Evolutionary conservation across 2,797 vertebrate species (phyloP), one percentile per base, ranked within the genome.

Genomic region (Hybognathus amarus): DNA sequence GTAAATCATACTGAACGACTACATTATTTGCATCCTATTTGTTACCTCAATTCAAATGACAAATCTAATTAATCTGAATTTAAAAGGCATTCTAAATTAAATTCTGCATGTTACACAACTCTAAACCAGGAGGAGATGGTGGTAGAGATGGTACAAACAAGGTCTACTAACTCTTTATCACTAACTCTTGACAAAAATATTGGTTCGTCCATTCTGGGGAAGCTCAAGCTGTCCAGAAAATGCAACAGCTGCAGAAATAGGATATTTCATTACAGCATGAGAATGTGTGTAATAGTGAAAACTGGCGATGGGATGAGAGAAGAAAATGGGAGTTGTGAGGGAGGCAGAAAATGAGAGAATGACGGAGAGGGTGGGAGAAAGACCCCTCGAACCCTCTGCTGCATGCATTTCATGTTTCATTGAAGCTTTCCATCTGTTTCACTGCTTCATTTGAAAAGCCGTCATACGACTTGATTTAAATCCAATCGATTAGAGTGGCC

Each of bases 391-490:
- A 66, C 45, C 30, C 59, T 83, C 82, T 91, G 89, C 86, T 90
- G 87, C 85, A 85, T 91, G 87, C 85, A 85, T 91, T 92, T 89
- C 82, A 80, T 85, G 85, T 84, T 87, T 61, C 82, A 86, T 84
- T 69, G 6, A 77, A 87, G 90, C 50, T 73, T 86, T 89, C 89
- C 89, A 91, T 92, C 89, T 90, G 89, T 90, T 92, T 91, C 47
- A 38, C 30, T 56, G 42, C 63, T 85, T 86, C 82, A 78, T 71
- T 83, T 83, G 52, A 80, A 80, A 80, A 71, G 82, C 83, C 33
- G 64, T 89, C 84, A 89, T 91, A 86, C 87, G 88, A 85, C 87
- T 88, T 89, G 90, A 90, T 91, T 92, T 92, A 90, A 83, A 91
- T 90, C 89, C 90, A 90, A 88, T 92, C 85, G 85, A 89, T 90